A percentile compares a stretch with the other conserved stretches of the same genome.
phyloP scores from a whole-genome alignment of 2,797 vertebrate genomes.

The Sebastes kiyomatsui region DNA sequence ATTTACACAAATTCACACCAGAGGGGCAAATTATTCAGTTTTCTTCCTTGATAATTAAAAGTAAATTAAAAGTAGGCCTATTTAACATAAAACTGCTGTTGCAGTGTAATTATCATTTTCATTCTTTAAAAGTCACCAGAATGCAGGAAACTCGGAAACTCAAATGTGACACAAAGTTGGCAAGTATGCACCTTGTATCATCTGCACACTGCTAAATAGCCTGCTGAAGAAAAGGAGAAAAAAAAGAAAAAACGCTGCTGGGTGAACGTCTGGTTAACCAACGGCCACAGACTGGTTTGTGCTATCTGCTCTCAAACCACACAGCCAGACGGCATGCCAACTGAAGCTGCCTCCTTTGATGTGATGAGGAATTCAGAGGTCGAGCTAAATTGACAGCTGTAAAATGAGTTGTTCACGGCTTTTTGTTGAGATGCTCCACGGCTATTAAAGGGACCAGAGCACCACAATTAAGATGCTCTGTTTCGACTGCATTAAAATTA shows the following conservation, averaged over 20 bases:
- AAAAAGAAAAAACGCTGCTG: constrained; percentile 33
- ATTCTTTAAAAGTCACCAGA: no score
- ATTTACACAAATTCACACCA: no score
- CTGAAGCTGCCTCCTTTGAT: constrained; percentile 62
- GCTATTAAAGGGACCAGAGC: background rate
- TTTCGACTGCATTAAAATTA: background rate
- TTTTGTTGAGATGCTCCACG: constrained; percentile 13
- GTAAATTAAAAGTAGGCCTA: no score
- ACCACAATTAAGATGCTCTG: constrained; percentile 6
- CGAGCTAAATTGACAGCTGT: constrained; percentile 35
- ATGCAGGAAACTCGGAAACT: no score
- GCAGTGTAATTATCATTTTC: no score
- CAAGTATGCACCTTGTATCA: background rate
- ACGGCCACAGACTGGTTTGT: constrained; percentile 72
- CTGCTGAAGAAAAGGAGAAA: background rate
- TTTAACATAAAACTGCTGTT: no score
- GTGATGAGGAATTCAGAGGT: constrained; percentile 43
- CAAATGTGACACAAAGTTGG: no score
- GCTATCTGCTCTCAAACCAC: constrained; percentile 74
- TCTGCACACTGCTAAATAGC: background rate
- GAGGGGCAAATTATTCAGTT: no score
- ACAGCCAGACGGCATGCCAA: constrained; percentile 47
- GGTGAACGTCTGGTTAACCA: constrained; percentile 78
- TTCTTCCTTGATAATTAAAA: no score
- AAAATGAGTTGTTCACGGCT: constrained; percentile 46